A percentile compares a stretch with the other conserved stretches of the same genome.
Evolutionary conservation across 2,888 invertebrate genomes (phyloP).

Genomic region (Troides aeacus): DNA sequence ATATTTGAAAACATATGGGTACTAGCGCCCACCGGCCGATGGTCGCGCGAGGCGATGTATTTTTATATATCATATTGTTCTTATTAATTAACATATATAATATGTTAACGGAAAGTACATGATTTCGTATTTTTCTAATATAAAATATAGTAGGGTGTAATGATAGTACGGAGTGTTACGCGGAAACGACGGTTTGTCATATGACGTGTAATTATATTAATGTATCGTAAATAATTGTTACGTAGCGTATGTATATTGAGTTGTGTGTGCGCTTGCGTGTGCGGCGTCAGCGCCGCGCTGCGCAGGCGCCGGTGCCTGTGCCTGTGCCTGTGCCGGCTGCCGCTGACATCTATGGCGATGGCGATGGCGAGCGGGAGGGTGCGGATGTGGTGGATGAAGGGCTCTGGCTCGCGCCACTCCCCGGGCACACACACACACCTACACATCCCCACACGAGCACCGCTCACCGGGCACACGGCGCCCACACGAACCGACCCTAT

Average conservation of each 20-base stretch:
- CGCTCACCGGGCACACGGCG: neutral
- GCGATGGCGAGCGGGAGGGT: too few relatives aligned
- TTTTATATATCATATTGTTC: slow-evolving; percentile 79
- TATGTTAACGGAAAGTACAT: slow-evolving; percentile 79
- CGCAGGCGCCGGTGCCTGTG: too few relatives aligned
- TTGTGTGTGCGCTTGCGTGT: slow-evolving; percentile 47
- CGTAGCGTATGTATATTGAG: slow-evolving; percentile 36
- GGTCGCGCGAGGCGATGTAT: slow-evolving; percentile 72
- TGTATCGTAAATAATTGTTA: slow-evolving; percentile 31
- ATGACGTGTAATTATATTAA: slow-evolving; percentile 42
- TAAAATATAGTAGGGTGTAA: slow-evolving; percentile 60
- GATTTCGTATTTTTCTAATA: slow-evolving; percentile 79
- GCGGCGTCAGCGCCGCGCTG: too few relatives aligned
- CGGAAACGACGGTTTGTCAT: slow-evolving; percentile 52
- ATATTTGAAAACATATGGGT: slow-evolving; percentile 59
- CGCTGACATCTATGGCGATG: too few relatives aligned
- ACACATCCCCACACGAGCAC: neutral
- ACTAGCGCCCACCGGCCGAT: slow-evolving; percentile 70
- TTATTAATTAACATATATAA: slow-evolving; percentile 79
- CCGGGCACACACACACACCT: neutral
- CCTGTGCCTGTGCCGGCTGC: too few relatives aligned
- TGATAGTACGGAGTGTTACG: slow-evolving; percentile 40
- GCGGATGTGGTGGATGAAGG: too few relatives aligned
- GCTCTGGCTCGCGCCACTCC: neutral
- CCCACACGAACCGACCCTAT: neutral